Conservation (phyloP, 2,797 vertebrate genomes). For the Ctenopoma kingsleyae region DNA sequence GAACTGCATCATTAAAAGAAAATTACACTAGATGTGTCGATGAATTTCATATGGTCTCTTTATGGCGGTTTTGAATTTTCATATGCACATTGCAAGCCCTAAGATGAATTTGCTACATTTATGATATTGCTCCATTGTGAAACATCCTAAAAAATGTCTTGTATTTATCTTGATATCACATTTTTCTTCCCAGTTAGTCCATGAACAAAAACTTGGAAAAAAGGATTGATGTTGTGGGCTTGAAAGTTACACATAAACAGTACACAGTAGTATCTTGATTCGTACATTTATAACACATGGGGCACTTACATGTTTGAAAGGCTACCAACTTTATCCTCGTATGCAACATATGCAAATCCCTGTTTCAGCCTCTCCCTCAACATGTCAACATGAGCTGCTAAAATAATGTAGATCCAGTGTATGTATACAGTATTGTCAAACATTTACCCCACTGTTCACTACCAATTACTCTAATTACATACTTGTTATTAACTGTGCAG, state of each 20-base stretch:
- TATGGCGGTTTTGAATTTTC: no score
- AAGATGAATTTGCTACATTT: no score
- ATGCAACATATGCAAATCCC: slow-evolving; percentile 31
- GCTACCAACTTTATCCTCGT: slow-evolving; percentile 32
- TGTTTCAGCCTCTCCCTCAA: not conserved
- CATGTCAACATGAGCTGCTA: slow-evolving; percentile 17
- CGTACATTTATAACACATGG: not conserved
- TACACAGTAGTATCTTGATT: not conserved
- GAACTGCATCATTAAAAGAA: no score
- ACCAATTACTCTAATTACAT: slow-evolving; percentile 73
- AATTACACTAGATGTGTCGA: not conserved
- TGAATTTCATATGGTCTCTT: no score
- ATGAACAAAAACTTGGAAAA: not conserved
- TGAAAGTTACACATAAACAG: not conserved
- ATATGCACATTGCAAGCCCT: no score
- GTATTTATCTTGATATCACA: not conserved
- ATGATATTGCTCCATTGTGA: no score
- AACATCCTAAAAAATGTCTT: not conserved
- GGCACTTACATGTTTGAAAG: not conserved
- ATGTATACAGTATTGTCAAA: slow-evolving; percentile 51
- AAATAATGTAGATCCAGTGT: slow-evolving; percentile 40
- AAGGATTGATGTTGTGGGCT: not conserved
- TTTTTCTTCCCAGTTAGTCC: not conserved
- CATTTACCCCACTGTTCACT: slow-evolving; percentile 39
- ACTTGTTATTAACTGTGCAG: slow-evolving; percentile 62